Conservation (phyloP, 2,113 vertebrate genomes). For the Melanerpes formicivorus region DNA sequence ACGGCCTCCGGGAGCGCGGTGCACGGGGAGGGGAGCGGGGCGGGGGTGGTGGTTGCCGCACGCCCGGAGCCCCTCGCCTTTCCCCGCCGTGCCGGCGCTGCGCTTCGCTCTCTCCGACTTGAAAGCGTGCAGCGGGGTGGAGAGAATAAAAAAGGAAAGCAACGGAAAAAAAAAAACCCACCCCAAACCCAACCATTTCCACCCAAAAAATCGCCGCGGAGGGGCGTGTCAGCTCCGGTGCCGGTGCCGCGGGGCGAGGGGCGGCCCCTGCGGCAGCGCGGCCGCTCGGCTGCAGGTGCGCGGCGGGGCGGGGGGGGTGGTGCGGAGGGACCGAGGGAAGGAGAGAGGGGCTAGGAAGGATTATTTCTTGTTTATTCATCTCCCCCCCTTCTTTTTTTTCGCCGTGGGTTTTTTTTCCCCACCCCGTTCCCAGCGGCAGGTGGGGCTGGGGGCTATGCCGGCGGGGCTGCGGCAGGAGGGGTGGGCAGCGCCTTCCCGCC, state of each 20-base stretch:
- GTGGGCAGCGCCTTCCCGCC: conserved; percentile 22
- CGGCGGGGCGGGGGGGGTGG: neutral
- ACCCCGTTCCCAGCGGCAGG: neutral
- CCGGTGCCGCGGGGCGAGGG: neutral
- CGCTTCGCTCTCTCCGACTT: neutral
- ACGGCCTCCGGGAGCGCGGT: neutral
- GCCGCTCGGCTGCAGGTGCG: neutral
- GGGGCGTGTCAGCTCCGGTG: neutral
- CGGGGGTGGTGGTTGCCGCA: neutral
- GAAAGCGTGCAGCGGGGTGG: neutral
- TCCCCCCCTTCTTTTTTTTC: too few species aligned
- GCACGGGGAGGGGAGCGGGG: neutral
- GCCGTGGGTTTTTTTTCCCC: neutral
- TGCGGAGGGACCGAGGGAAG: too few species aligned
- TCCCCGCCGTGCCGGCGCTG: neutral
- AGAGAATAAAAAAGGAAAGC: neutral
- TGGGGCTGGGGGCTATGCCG: conserved; percentile 22
- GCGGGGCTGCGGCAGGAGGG: conserved; percentile 37
- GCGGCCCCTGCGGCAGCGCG: conserved; percentile 35
- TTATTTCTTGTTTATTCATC: too few species aligned
- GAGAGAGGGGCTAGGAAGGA: neutral
- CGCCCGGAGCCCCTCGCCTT: too few species aligned
- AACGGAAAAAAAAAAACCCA: neutral
- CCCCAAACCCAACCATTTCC: neutral
- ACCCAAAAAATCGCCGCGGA: neutral